A percentile compares a stretch with the other conserved stretches of the same genome.
These are phyloP conservation scores for Neoitamus cyanurus DNA, from an alignment of 2,888 invertebrate genomes.

Conservation along the genomic window DNA sequence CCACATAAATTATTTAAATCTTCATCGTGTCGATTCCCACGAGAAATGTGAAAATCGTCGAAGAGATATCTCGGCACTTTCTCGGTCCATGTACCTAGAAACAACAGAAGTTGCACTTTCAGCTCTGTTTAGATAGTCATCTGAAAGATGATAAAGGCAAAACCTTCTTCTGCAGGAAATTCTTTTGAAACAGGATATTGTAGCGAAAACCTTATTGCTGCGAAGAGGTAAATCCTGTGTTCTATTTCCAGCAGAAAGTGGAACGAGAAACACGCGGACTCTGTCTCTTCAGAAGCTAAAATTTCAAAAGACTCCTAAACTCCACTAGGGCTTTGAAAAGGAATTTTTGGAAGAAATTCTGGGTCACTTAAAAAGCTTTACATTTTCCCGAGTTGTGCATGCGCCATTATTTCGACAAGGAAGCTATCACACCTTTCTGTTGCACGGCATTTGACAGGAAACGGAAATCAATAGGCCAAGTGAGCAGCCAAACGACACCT, in stretches of 20 bases:
- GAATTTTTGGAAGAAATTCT: neutral
- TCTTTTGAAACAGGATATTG: neutral
- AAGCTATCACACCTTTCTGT: neutral
- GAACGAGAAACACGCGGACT: neutral
- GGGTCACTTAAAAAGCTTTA: neutral
- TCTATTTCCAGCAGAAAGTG: neutral
- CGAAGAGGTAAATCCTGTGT: neutral
- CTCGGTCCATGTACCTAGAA: neutral
- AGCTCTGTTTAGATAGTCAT: neutral
- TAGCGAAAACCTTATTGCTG: neutral
- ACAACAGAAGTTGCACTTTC: neutral
- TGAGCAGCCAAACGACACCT: neutral
- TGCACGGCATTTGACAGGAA: neutral
- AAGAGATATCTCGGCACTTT: neutral
- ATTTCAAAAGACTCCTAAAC: neutral
- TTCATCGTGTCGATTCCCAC: neutral
- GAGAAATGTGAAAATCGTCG: neutral
- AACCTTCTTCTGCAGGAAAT: neutral
- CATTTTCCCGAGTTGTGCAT: neutral
- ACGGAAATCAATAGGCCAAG: neutral
- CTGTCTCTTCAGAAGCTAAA: neutral
- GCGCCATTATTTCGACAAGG: neutral
- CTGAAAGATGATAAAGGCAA: neutral
- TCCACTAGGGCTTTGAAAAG: neutral
- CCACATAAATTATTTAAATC: neutral